Evolutionary conservation across 2,888 invertebrate genomes (phyloP).

Genomic region (Carcina quercana): DNA sequence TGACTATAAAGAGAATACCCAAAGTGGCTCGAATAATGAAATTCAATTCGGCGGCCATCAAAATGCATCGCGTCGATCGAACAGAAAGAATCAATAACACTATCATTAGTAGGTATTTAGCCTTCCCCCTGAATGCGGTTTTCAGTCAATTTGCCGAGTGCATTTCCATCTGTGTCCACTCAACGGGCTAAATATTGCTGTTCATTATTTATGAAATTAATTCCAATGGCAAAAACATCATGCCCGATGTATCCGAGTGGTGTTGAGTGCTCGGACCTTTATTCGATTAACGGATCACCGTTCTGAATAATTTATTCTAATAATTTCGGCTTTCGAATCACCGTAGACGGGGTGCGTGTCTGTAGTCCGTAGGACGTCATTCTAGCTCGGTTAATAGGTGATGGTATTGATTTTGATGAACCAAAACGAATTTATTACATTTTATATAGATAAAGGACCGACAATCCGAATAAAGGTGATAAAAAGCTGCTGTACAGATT

Average conservation of each 20-base stretch:
- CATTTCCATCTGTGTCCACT: conserved; percentile 62
- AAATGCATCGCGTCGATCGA: conserved; percentile 1
- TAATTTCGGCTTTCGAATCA: background rate
- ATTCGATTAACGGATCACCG: conserved; percentile 42
- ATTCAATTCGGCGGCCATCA: no score
- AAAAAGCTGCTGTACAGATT: no score
- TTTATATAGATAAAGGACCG: no score
- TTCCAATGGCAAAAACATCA: conserved; percentile 56
- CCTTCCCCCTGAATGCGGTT: conserved; percentile 67
- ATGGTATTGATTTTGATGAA: no score
- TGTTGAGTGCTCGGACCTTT: conserved; percentile 33
- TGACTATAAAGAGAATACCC: no score
- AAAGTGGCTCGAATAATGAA: no score
- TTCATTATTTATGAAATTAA: conserved; percentile 71
- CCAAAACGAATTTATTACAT: no score
- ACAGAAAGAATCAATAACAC: conserved; percentile 6
- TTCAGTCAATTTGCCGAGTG: conserved; percentile 70
- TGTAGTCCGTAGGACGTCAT: no score
- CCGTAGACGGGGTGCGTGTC: background rate
- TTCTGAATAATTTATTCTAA: conserved; percentile 2
- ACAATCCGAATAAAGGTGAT: no score
- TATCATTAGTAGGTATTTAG: conserved; percentile 70
- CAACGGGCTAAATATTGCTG: conserved; percentile 52
- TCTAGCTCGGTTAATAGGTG: no score
- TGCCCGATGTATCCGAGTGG: conserved; percentile 31